phyloP scores from a whole-genome alignment of 2,113 vertebrate genomes.

The Seriola quinqueradiata region DNA sequence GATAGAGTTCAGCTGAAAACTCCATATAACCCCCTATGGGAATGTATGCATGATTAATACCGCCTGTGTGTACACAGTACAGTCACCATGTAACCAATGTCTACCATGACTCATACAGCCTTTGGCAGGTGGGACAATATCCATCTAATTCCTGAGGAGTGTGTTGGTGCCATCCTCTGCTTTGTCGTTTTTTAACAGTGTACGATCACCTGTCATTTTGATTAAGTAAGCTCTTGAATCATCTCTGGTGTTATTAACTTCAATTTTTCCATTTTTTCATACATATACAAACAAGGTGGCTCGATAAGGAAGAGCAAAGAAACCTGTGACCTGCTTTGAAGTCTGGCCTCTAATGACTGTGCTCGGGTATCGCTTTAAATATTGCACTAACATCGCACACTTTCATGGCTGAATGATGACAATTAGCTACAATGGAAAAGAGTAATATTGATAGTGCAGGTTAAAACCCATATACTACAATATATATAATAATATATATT shows the following conservation, averaged over 20 bases:
- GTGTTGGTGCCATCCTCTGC: slow-evolving; percentile 50
- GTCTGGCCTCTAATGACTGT: slow-evolving; percentile 34
- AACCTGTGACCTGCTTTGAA: slow-evolving; percentile 46
- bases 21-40: slow-evolving; percentile 52
- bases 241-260: slow-evolving; percentile 76
- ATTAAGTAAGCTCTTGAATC: slow-evolving; percentile 75
- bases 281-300: slow-evolving; percentile 44
- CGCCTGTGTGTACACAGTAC: slow-evolving; percentile 64
- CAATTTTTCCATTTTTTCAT: slow-evolving; percentile 70
- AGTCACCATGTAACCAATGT: slow-evolving; percentile 65
- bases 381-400: slow-evolving; percentile 4
- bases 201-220: slow-evolving; percentile 78
- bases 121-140: slow-evolving; percentile 72
- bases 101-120: slow-evolving; percentile 72
- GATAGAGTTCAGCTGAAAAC: slow-evolving; percentile 66
- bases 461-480: not conserved
- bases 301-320: slow-evolving; percentile 29
- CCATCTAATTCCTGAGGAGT: slow-evolving; percentile 69
- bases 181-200: slow-evolving; percentile 70
- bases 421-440: not conserved
- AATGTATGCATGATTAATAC: slow-evolving; percentile 76
- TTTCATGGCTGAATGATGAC: slow-evolving; percentile 27
- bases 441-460: not conserved
- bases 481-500: not conserved
- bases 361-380: slow-evolving; percentile 36